Conservation (phyloP, 2,888 invertebrate species). For the Xanthorhoe spadicearia region DNA sequence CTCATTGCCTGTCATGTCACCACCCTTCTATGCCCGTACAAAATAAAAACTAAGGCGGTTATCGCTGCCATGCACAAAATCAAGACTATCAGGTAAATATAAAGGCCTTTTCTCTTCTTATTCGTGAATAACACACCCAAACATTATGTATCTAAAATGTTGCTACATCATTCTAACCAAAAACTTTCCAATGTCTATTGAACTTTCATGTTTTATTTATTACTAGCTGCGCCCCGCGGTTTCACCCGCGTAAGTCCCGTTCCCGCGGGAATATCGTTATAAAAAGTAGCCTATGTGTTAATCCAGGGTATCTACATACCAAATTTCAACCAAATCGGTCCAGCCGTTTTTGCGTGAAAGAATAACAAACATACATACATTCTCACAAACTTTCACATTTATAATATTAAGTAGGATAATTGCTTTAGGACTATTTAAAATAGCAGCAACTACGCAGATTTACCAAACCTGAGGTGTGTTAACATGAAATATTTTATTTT, state of each 20-base stretch:
- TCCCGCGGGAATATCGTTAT: too few species aligned
- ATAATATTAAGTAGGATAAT: too few species aligned
- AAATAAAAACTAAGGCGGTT: slow-evolving; percentile 71
- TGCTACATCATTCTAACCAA: slow-evolving; percentile 77
- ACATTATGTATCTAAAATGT: slow-evolving; percentile 26
- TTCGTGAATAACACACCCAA: slow-evolving; percentile 11
- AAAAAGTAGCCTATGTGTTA: too few species aligned
- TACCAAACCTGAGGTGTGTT: background rate
- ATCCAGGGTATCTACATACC: too few species aligned
- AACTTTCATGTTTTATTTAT: slow-evolving; percentile 13
- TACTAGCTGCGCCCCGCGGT: too few species aligned
- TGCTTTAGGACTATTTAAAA: background rate
- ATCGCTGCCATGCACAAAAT: slow-evolving; percentile 82
- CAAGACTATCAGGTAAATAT: slow-evolving; percentile 76
- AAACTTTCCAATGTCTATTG: slow-evolving; percentile 14
- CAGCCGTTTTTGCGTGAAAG: too few species aligned
- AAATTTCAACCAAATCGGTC: too few species aligned
- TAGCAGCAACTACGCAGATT: background rate
- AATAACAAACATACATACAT: too few species aligned
- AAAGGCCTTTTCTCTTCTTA: slow-evolving; percentile 15
- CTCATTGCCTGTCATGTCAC: slow-evolving; percentile 74
- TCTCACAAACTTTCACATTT: too few species aligned
- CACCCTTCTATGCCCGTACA: slow-evolving; percentile 77
- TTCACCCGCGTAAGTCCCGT: too few species aligned
- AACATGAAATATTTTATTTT: background rate